Evolutionary conservation across 2,888 invertebrate genomes (phyloP).

Genomic region (Chrysolina americana): DNA sequence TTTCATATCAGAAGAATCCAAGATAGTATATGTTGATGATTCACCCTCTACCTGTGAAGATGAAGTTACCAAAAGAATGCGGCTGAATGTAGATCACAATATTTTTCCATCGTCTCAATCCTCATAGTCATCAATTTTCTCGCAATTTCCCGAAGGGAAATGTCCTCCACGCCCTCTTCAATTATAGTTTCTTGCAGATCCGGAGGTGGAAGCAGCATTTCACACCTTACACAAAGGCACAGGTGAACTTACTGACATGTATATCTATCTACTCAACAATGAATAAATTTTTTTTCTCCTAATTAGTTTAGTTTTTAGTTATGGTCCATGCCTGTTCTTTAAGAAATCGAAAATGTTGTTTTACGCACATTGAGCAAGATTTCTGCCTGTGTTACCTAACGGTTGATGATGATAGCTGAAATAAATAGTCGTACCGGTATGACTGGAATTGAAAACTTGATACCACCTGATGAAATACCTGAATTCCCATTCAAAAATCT

Average conservation of each 20-base stretch:
- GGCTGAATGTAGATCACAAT: background rate
- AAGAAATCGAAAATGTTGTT: background rate
- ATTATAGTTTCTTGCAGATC: background rate
- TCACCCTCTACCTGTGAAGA: background rate
- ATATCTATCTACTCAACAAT: background rate
- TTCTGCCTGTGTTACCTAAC: background rate
- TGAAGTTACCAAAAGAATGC: background rate
- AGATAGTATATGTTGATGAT: background rate
- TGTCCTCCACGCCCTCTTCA: background rate
- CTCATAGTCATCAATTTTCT: background rate
- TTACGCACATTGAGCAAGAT: background rate
- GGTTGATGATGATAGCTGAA: background rate
- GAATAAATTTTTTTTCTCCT: too few relatives aligned
- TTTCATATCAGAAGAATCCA: background rate
- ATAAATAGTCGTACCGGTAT: constrained; percentile 11
- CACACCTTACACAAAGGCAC: background rate
- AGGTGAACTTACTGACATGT: background rate
- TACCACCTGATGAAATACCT: background rate
- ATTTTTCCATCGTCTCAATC: background rate
- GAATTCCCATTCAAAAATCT: too few relatives aligned
- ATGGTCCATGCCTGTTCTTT: background rate
- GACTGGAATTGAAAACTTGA: background rate
- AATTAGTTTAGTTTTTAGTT: too few relatives aligned
- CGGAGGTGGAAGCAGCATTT: background rate
- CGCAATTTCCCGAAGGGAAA: background rate